phyloP scores from a whole-genome alignment of 2,113 vertebrate species.

The Prunella fulvescens region DNA sequence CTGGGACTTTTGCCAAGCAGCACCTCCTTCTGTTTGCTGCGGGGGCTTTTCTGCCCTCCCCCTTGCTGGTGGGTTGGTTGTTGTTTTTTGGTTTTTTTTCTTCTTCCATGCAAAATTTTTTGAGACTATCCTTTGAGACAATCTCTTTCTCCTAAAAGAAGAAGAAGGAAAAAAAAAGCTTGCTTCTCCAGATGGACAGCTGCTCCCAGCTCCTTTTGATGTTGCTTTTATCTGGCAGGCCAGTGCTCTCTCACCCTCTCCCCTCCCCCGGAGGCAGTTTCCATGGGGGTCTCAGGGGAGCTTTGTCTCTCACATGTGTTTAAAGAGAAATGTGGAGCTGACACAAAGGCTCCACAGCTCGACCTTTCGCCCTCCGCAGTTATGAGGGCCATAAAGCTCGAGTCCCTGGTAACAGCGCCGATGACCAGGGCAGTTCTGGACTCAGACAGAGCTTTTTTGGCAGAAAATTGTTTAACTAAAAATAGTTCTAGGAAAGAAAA shows the following conservation, averaged over 20 bases:
- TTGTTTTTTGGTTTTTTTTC: neutral
- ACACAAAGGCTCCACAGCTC: constrained; percentile 65
- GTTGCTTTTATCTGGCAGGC: constrained; percentile 63
- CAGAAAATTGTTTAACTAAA: constrained; percentile 67
- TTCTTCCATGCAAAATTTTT: constrained; percentile 38
- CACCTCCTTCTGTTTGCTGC: constrained; percentile 69
- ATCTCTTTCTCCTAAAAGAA: constrained; percentile 42
- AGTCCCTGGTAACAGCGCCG: constrained; percentile 50
- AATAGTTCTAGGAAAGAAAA: constrained; percentile 56
- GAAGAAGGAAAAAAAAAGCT: neutral
- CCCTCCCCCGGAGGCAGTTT: constrained; percentile 61
- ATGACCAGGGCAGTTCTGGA: constrained; percentile 61
- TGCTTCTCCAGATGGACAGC: constrained; percentile 63
- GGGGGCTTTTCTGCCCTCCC: constrained; percentile 20
- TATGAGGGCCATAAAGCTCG: constrained; percentile 67
- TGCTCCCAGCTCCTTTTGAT: constrained; percentile 65
- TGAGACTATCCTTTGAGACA: constrained; percentile 39
- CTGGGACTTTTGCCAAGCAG: constrained; percentile 64
- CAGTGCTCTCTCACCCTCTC: constrained; percentile 57
- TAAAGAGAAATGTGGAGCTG: constrained; percentile 68
- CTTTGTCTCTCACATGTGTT: constrained; percentile 68
- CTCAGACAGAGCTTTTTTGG: constrained; percentile 51
- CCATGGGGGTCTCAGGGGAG: constrained; percentile 65
- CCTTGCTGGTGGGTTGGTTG: neutral
- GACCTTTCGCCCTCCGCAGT: constrained; percentile 64